Base-by-base conservation (phyloP, 2,113 vertebrate genomes). In the Oncorhynchus masou region DNA sequence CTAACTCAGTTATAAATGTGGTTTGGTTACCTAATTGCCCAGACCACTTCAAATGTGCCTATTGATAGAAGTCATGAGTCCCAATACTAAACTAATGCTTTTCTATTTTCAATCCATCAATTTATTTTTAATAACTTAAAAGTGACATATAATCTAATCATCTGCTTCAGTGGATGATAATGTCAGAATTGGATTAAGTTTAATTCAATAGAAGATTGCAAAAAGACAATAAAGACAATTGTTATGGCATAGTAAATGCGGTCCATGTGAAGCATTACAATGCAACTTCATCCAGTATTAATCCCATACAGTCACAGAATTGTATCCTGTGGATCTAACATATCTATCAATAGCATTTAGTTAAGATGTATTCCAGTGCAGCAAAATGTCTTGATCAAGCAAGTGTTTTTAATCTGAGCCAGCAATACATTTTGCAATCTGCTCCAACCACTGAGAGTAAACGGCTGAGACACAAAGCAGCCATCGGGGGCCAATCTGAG, bases 131-230 rank as follows among this genome's bases (percentile, higher is more conserved):
- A 67, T 29, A 13, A 67, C 24, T 66, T 74, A 29, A 49, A 66
- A 62, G 54, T 57, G 11, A 22, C 39, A 39, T 11, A 72, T 51
- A 62, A 72, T 60, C 19, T 64, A 72, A 68, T 45, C 11, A 9
- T 78, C 24, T 67, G 25, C 2, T 25, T 67, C 65, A 67, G 9
- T 15, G 60, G 6, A 9, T 8, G 24, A 25, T 24, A n/a, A 67
- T 60, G 66, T 22, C 22, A n/a, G 68, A 59, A 75, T 71, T 72
- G 5, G 71, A 60, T 68, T 31, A 71, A 31, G 12, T 12, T 8
- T 45, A 24, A 48, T 29, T 67, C 12, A 67, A 67, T 24, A 67
- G 64, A 22, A 13, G 25, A 66, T 66, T 2, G 15, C 5, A 31
- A 31, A 6, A 15, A 67, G 11, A 31, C 1, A 67, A 31, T 67